Base-by-base conservation (phyloP, 2,113 vertebrate genomes). In the Oryzias celebensis region DNA sequence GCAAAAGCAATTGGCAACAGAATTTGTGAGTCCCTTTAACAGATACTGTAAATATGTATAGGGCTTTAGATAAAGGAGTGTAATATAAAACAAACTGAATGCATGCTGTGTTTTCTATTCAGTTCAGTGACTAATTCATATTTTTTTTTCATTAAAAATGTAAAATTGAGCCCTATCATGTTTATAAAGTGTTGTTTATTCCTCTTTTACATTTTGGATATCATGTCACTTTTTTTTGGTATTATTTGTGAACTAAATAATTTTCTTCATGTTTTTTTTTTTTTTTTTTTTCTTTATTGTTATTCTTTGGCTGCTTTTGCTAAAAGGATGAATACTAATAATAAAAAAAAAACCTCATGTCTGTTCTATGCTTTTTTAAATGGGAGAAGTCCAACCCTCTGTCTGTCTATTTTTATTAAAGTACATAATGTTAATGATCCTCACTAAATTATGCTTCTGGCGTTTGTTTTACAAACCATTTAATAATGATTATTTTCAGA, bases 11-110 rank as follows among this genome's bases (percentile, higher is more conserved):
- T 97, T 98, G 96, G 94, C 94, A 85, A 85, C 85, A 94, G 91
- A 94, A 94, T 91, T 86, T 92, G 36, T 92, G 93, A 98, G 97
- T 98, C 97, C 97, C 97, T 99, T 99, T 99, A 99, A 99, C 96
- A 89, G 91, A 94, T 90, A 90, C 92, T 94, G 94, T 91, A 91
- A 91, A 91, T 90, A 94, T 95, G 89, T 91, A 85, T 92, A 94
- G 92, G 92, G 91, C 90, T 93, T 94, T 92, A 93, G 92, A 93
- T 89, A 75, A 93, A 94, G 64, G 58, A 91, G 87, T 91, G 92
- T 87, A 88, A 77, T 65, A 81, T 93, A 94, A 95, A 93, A 85
- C 85, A 90, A 94, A 92, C 91, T 93, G 91, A 95, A 89, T 98
- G 97, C 97, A 99, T 99, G 97, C 93, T 92, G 93, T 93, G 93